phyloP scores from a whole-genome alignment of 2,113 vertebrate genomes.

The Ciconia boyciana region DNA sequence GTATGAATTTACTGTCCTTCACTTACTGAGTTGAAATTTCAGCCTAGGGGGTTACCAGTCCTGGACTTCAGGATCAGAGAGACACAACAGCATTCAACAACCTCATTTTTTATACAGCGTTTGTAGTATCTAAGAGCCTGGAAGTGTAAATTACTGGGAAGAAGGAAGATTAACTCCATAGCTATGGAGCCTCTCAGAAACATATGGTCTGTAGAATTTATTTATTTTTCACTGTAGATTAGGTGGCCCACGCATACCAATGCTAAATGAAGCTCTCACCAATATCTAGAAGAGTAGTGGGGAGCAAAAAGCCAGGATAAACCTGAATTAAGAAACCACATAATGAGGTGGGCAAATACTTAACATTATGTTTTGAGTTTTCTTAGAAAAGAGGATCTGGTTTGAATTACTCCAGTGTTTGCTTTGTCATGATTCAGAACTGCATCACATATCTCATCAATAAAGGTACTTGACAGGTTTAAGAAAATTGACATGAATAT shows the following conservation, averaged over 20 bases:
- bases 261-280: neutral
- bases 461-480: neutral
- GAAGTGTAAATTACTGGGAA: neutral
- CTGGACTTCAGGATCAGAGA: neutral
- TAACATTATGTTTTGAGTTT: neutral
- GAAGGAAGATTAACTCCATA: neutral
- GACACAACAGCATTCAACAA: neutral
- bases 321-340: neutral
- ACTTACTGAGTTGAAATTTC: neutral
- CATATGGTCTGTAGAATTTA: neutral
- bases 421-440: neutral
- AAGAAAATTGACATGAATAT: neutral
- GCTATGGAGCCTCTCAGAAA: neutral
- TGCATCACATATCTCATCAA: neutral
- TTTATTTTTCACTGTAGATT: neutral
- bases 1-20: neutral
- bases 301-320: neutral
- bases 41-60: neutral
- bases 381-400: neutral
- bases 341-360: neutral
- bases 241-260: neutral
- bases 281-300: neutral
- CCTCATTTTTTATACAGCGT: neutral
- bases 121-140: neutral
- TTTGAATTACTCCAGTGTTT: neutral